These are phyloP conservation scores for Microtus montanus DNA, from an alignment of 2,113 vertebrate species.

Conservation along the genomic window DNA sequence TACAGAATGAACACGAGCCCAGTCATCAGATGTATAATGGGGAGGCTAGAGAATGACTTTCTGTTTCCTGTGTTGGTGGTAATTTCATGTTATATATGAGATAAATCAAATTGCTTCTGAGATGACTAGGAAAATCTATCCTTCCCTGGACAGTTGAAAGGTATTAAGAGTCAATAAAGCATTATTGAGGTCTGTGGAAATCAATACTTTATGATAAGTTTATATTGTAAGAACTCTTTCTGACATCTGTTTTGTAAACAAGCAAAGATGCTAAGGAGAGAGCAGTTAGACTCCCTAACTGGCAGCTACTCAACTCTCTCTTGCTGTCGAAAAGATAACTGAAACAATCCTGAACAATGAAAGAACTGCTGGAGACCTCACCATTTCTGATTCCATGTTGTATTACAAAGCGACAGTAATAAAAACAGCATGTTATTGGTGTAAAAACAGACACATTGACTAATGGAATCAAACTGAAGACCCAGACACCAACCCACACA, in stretches of 20 bases:
- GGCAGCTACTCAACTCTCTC: not conserved
- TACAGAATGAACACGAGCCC: not conserved
- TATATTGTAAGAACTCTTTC: not conserved
- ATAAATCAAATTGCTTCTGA: not conserved
- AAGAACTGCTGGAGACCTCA: not conserved
- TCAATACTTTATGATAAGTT: not conserved
- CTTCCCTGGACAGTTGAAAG: not conserved
- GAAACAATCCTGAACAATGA: not conserved
- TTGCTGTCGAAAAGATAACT: not conserved
- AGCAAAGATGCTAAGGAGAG: not conserved
- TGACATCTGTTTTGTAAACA: not conserved
- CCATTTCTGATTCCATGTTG: not conserved
- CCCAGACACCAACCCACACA: not conserved
- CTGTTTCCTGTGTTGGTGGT: not conserved
- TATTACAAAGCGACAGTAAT: not conserved
- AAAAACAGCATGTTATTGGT: not conserved
- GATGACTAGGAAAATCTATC: not conserved
- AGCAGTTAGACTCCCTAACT: not conserved
- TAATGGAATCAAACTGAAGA: not conserved
- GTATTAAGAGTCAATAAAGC: not conserved
- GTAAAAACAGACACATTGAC: not conserved
- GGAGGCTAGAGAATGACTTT: not conserved
- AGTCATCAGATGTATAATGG: not conserved
- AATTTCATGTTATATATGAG: not conserved
- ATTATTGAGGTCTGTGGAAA: not conserved